Evolutionary conservation across 2,888 invertebrate species (phyloP).

Genomic region (Morpho deidamia): DNA sequence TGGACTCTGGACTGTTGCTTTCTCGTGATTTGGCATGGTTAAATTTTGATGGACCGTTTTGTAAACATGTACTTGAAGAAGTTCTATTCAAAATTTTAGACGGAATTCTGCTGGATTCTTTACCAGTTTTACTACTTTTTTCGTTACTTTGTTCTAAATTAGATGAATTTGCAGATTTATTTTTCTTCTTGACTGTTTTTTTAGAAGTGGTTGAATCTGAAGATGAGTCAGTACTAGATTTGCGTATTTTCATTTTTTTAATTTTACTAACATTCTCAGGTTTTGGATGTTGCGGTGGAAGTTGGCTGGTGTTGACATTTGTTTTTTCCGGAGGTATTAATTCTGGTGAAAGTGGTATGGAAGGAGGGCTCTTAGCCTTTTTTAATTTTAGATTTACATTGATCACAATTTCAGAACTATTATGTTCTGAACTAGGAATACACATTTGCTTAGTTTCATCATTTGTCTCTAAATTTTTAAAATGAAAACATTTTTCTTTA

Average conservation of each 20-base stretch:
- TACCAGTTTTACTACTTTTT: constrained; percentile 27
- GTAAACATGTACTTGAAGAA: constrained; percentile 42
- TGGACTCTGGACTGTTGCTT: constrained; percentile 67
- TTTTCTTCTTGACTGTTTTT: constrained; percentile 59
- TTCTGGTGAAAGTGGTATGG: constrained; percentile 39
- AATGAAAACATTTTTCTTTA: constrained; percentile 27
- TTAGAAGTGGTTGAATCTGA: constrained; percentile 58
- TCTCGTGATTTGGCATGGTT: constrained; percentile 63
- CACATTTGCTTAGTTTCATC: constrained; percentile 45
- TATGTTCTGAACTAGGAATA: constrained; percentile 59
- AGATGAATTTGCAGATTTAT: constrained; percentile 65
- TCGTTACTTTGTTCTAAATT: constrained; percentile 62
- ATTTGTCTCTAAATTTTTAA: constrained; percentile 37
- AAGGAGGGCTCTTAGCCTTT: constrained; percentile 50
- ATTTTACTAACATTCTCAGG: constrained; percentile 47
- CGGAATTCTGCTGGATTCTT: constrained; percentile 26
- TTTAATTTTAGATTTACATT: constrained; percentile 69
- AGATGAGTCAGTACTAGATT: constrained; percentile 59
- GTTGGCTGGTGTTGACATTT: constrained; percentile 60
- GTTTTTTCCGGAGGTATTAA: constrained; percentile 62
- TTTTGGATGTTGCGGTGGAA: constrained; percentile 74
- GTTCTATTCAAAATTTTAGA: constrained; percentile 42
- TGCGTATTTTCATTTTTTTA: constrained; percentile 60
- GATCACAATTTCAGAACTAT: constrained; percentile 62
- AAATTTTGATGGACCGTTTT: constrained; percentile 47